Base-by-base conservation (phyloP, 53 echinoderm and acorn worm species). In the Paracentrotus lividus region DNA sequence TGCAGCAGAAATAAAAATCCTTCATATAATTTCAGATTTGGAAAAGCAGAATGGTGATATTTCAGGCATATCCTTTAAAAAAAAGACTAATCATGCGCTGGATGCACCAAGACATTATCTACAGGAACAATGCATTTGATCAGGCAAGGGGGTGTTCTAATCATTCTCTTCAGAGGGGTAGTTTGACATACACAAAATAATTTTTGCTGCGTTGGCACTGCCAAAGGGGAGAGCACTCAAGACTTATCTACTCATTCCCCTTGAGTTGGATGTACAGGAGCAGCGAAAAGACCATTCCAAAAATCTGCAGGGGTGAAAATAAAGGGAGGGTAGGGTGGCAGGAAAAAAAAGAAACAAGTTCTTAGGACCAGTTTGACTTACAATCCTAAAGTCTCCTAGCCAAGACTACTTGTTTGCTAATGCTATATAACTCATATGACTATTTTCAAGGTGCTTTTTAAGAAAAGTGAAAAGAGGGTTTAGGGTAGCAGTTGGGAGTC, bases 231-330 rank as follows among this genome's bases (percentile, higher is more conserved):
- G 10, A 23, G 32, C 49, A 54, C 31, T 23, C 33, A 77, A 78
- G 42, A 9, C n/a, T 58, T 78, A 78, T 42, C 92, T 92, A 92
- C 77, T 92, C 92, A 78, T 92, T 92, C 52, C 78, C 92, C 92
- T 92, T 92, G 42, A 92, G 51, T 36, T 92, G 92, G 36, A 92
- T 92, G 92, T 92, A 92, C 57, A 92, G 92, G 77, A 92, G 92
- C 57, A 92, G 92, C 77, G 92, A 77, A 92, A 92, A 92, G 81
- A 92, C 60, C 92, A 92, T 92, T 92, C 92, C 92, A 78, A 92
- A 78, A n/a, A 92, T 92, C 92, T 92, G 92, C 58, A 56, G 47
- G 57, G 61, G 78, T 77, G 81, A 75, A 54, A 75, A 91, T 14
- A 91, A 23, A 51, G 54, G 43, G 26, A 9, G 42, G 56, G 51